phyloP scores from a whole-genome alignment of 2,888 invertebrate genomes.

The Lacanobia wlatinum region DNA sequence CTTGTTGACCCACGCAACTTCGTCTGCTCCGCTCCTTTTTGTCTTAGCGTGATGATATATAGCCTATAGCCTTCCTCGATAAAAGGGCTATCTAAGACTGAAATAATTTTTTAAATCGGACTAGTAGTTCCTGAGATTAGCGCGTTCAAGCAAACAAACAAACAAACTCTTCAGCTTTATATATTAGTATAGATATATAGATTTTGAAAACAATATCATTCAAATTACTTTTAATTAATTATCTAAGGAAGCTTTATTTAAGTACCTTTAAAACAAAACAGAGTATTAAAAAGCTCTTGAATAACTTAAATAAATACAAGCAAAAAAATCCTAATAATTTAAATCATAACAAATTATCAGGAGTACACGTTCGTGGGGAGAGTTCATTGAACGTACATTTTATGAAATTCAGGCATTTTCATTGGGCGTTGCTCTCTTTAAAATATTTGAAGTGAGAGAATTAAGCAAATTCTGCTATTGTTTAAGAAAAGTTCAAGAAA shows the following conservation, averaged over 20 bases:
- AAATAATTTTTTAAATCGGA: no score
- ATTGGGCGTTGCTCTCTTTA: constrained; percentile 25
- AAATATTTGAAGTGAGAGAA: constrained; percentile 23
- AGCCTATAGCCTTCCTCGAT: no score
- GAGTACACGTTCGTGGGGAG: constrained; percentile 46
- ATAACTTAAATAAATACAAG: constrained; percentile 24
- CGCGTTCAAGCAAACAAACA: no score
- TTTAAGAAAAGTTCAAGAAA: constrained; percentile 5
- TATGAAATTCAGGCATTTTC: constrained; percentile 49
- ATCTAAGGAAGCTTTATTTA: background rate
- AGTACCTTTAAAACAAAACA: background rate
- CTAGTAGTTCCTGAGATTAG: no score
- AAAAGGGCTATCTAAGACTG: no score
- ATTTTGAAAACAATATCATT: no score
- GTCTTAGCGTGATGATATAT: no score
- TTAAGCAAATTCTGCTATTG: constrained; percentile 42
- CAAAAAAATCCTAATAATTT: constrained; percentile 44
- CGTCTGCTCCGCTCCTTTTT: no score
- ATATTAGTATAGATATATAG: no score
- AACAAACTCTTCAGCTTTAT: no score
- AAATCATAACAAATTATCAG: constrained; percentile 56
- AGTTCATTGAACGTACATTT: constrained; percentile 58
- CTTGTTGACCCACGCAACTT: no score
- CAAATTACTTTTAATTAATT: no score
- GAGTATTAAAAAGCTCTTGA: constrained; percentile 10